Evolutionary conservation across 2,113 vertebrate genomes (phyloP), one percentile per base, ranked within the genome.

Genomic region (Eulacestoma nigropectus): DNA sequence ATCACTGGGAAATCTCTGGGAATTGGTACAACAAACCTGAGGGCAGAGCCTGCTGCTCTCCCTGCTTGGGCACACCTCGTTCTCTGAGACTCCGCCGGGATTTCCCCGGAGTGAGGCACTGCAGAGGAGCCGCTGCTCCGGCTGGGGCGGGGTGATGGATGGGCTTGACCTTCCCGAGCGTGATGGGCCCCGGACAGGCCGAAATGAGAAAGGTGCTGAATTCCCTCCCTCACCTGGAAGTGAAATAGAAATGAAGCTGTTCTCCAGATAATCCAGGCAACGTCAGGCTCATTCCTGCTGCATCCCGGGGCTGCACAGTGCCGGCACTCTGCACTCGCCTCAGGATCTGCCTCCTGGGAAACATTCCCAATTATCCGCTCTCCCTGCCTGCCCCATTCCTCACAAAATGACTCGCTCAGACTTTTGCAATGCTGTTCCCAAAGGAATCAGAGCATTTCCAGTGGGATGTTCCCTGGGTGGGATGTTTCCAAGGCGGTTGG

Each of bases 161-260:
- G 90, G 52, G 53, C 72, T 56, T 67, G 11, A 63, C 26, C 72
- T 80, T 30, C 57, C 25, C 30, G 3, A 56, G 57, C 14, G 23
- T 64, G 77, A 91, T 52, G 84, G 95, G 87, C 60, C 60, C 41
- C 16, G 55, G 74, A 26, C 19, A 30, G 41, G 81, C 84, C 80
- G 84, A 62, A 89, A 82, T n/a, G 89, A 91, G 87, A 50, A 65
- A 89, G 92, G 85, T 77, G 81, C 67, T 56, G 87, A 55, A 68
- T 94, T 83, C 30, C 50, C 76, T n/a, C 46, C 92, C 59, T 88
- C 64, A 93, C 82, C 94, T 96, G 93, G 62, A 93, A 80, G 2
- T 84, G 82, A 52, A 88, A 70, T 94, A 84, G 76, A 80, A 95
- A 96, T 46, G 67, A 64, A 76, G 42, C 35, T 60, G 25, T 86